Conservation (phyloP, 1,140 invertebrate species). For the Homalodisca vitripennis region DNA sequence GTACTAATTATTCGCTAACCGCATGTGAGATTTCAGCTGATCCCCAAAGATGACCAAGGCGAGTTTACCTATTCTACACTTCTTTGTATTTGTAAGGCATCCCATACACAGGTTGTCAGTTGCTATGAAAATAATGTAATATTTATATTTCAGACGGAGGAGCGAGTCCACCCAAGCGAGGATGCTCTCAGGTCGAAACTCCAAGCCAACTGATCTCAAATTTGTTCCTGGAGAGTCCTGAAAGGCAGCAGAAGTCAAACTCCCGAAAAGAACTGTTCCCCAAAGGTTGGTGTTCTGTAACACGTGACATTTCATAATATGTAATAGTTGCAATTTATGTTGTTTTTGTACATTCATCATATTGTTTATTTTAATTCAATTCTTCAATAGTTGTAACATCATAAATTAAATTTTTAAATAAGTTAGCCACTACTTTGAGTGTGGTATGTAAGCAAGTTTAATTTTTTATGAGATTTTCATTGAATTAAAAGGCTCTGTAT, state of each 20-base stretch:
- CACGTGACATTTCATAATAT: no score
- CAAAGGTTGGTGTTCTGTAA: no score
- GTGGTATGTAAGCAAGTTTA: no score
- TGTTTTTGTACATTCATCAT: no score
- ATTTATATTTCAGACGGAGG: not conserved
- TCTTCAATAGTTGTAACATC: no score
- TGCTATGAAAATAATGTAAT: not conserved
- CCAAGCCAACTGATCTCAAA: constrained; percentile 19
- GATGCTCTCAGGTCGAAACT: not conserved
- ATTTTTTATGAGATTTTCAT: no score
- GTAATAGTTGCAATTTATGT: no score
- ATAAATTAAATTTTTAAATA: no score
- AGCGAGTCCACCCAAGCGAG: not conserved
- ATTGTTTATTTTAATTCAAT: no score
- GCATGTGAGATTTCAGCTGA: not conserved
- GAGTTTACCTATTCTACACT: not conserved
- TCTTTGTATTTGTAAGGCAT: not conserved
- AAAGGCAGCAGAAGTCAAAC: not conserved
- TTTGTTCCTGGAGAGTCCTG: not conserved
- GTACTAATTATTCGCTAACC: not conserved
- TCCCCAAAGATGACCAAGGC: not conserved
- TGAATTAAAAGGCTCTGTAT: no score
- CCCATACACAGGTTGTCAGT: not conserved
- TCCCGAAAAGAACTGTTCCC: constrained; percentile 15
- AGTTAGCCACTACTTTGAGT: no score